Evolutionary conservation across 2,113 vertebrate species (phyloP), one percentile per base, ranked within the genome.

Genomic region (Bothrops jararaca): DNA sequence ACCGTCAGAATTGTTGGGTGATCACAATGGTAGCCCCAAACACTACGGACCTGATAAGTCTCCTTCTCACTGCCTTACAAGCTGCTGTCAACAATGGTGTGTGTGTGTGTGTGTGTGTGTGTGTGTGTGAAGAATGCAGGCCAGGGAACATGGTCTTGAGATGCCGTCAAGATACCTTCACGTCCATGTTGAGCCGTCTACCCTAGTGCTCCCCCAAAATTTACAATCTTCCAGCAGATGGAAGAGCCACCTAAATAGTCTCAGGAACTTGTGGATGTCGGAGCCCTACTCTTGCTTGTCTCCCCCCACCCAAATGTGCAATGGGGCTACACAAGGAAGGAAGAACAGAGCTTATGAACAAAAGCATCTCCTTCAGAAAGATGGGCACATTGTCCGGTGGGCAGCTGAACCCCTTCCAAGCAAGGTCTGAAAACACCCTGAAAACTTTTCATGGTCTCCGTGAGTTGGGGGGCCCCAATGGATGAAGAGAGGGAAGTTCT

Each of bases 391-490:
- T 12, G 11, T 29, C 69, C 13, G 48, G 5, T 39, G 26, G 18
- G 52, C 39, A 12, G 45, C 11, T 34, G 85, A 7, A 23, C 15
- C 26, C 22, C 53, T 45, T 5, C 5, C 48, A 1, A 26, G 24
- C 20, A 3, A 45, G 11, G 53, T 45, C 4, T 29, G 39, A 57
- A 56, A 56, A 29, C 53, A 42, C 18, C 0, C 85, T 3, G 10
- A 22, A 11, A 50, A 9, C 3, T 5, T 26, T 4, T 18, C 11
- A 26, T 12, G 4, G 4, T 0, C 11, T 39, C 15, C 1, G 7
- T 8, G 69, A 1, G 18, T 39, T 3, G n/a, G n/a, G 69, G 18
- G 69, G 69, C 5, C 5, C 69, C 2, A 8, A 39, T 22, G 74
- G 74, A 42, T 9, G 74, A 80, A 80, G 34, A 39, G 18, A 8